Evolutionary conservation across 1,140 invertebrate species (phyloP).

Genomic region (Tetragnatha versicolor): DNA sequence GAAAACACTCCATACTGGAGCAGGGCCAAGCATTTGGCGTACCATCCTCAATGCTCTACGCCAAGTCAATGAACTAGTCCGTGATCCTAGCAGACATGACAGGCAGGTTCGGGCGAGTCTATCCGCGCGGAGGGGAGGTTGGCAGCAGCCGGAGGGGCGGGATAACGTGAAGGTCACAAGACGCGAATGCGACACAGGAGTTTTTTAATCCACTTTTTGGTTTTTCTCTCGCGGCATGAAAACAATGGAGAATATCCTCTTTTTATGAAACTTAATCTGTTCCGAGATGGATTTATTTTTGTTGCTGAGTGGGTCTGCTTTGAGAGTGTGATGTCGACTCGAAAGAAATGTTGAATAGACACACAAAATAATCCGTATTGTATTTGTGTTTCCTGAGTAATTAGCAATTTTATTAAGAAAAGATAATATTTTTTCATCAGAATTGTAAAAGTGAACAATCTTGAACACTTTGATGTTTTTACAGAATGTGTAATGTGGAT

Average conservation of each 20-base stretch:
- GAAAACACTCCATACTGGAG: constrained; percentile 7
- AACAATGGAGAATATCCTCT: background rate
- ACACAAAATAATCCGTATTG: no score
- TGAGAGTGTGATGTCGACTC: no score
- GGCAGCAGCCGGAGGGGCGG: constrained; percentile 3
- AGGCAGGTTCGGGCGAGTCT: constrained; percentile 48
- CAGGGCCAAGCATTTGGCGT: constrained; percentile 38
- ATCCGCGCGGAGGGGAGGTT: background rate
- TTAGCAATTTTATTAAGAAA: no score
- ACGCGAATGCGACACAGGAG: background rate
- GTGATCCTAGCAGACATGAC: constrained; percentile 52
- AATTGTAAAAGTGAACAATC: no score
- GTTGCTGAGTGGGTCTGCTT: no score
- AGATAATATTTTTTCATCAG: no score
- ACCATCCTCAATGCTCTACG: constrained; percentile 45
- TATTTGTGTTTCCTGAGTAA: no score
- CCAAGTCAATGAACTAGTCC: constrained; percentile 55
- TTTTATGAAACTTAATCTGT: no score
- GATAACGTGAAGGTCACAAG: constrained; percentile 46
- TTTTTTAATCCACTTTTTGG: constrained; percentile 23
- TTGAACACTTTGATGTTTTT: no score
- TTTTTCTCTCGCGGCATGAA: background rate
- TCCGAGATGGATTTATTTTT: no score
- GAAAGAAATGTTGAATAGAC: no score
- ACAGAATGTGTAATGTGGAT: no score